Percentiles rank a stretch among this genome's conserved stretches.
phyloP scores from a whole-genome alignment of 2,113 vertebrate species.

The Elaphurus davidianus region DNA sequence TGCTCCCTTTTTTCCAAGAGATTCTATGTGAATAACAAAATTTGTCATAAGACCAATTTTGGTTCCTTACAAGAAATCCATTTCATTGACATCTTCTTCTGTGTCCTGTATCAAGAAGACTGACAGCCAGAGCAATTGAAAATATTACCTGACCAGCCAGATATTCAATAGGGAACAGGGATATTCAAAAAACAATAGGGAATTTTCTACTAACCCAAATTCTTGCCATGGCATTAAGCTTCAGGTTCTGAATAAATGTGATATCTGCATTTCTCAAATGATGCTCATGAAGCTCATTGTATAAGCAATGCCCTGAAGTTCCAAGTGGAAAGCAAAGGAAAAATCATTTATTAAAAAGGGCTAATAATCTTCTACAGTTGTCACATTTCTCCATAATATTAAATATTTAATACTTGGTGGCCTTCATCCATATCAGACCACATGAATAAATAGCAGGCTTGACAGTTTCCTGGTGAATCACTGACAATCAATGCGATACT shows the following conservation, averaged over 20 bases:
- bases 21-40: background rate
- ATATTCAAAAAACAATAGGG: background rate
- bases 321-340: background rate
- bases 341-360: background rate
- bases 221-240: background rate
- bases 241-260: background rate
- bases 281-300: background rate
- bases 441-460: background rate
- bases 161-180: background rate
- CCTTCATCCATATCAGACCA: background rate
- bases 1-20: background rate
- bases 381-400: background rate
- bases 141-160: background rate
- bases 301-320: background rate
- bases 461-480: slow-evolving; percentile 19
- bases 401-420: background rate
- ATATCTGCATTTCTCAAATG: background rate
- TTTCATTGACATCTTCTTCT: background rate
- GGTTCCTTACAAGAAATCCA: background rate
- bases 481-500: background rate
- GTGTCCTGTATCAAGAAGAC: background rate
- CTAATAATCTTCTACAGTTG: background rate
- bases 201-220: background rate
- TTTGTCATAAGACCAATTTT: background rate
- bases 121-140: background rate